Base-by-base conservation (phyloP, 2,888 invertebrate genomes). In the Ypsolopha sequella region DNA sequence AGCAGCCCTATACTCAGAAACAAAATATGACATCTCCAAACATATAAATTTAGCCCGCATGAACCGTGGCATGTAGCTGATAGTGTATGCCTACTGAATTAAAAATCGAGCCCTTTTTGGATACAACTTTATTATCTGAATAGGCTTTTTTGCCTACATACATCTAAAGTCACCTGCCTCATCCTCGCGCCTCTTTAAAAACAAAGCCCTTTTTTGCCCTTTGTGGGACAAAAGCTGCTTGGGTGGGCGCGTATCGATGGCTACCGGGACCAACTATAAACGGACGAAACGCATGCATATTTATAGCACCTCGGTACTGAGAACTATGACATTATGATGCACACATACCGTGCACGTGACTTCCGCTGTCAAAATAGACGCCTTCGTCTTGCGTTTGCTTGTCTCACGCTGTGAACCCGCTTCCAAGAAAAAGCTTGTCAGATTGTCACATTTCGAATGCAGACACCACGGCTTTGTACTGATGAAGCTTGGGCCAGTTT, bases 261-360 rank as follows among this genome's bases (percentile, higher is more conserved):
- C 59, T 61, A 63, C 59, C 60, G 55, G 57, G 38, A 33, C 39
- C n/a, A 34, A 48, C 52, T 41, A 51, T 53, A 54, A 53, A 54
- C 51, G 53, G 44, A 24, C 51, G 53, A 52, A 62, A 66, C 64
- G 61, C 62, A 65, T 66, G 71, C 65, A 72, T 79, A 76, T 76
- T 77, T 73, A 76, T 80, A 74, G 70, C 66, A 56, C 58, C 57
- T 68, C 66, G 57, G 64, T 81, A 79, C 81, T 62, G 60, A 64
- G 80, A 80, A 80, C 65, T 70, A 67, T 71, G 73, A 74, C 75
- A 75, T 76, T 80, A 72, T 66, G 69, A 68, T 76, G 75, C 73
- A 70, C 65, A 64, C 70, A 54, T 47, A 48, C 69, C 62, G 48
- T 62, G 66, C 74, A 70, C 76, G 79, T 76, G 78, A 81, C 76